phyloP scores from a whole-genome alignment of 2,888 invertebrate genomes.

The Nephrotoma appendiculata region DNA sequence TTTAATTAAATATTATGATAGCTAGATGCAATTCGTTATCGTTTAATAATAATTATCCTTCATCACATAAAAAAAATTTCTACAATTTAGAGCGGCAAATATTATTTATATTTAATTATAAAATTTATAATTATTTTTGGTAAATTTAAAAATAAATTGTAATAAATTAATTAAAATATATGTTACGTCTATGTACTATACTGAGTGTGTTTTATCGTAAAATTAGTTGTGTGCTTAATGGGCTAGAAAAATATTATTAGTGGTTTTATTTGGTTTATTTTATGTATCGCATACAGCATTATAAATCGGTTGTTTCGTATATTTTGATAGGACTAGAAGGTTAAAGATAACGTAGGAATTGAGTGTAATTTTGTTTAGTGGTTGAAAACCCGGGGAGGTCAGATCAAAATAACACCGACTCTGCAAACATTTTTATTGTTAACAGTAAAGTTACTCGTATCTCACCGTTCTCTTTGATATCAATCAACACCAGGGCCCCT shows the following conservation, averaged over 20 bases:
- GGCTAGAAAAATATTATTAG: neutral
- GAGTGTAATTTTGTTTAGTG: too few relatives aligned
- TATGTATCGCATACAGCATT: neutral
- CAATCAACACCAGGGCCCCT: too few relatives aligned
- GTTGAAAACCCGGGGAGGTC: too few relatives aligned
- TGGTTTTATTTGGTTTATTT: neutral
- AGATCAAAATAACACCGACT: too few relatives aligned
- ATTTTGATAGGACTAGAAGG: too few relatives aligned
- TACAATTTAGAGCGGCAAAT: neutral
- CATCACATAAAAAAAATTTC: neutral
- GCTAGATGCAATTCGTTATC: neutral
- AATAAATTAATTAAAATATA: neutral
- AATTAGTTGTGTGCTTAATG: neutral
- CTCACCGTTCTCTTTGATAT: too few relatives aligned
- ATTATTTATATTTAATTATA: neutral
- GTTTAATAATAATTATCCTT: neutral
- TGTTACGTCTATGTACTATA: too few relatives aligned
- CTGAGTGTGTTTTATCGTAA: neutral
- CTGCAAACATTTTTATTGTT: too few relatives aligned
- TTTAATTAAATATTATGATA: neutral
- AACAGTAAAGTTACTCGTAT: too few relatives aligned
- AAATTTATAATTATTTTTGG: neutral
- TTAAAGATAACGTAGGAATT: too few relatives aligned
- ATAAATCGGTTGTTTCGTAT: too few relatives aligned
- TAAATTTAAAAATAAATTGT: neutral